A percentile compares a stretch with the other conserved stretches of the same genome.
Evolutionary conservation across 30 jellyfish, hydroid and myxozoan genomes (phyloP).

Genomic region (Cassiopea xamachana): DNA sequence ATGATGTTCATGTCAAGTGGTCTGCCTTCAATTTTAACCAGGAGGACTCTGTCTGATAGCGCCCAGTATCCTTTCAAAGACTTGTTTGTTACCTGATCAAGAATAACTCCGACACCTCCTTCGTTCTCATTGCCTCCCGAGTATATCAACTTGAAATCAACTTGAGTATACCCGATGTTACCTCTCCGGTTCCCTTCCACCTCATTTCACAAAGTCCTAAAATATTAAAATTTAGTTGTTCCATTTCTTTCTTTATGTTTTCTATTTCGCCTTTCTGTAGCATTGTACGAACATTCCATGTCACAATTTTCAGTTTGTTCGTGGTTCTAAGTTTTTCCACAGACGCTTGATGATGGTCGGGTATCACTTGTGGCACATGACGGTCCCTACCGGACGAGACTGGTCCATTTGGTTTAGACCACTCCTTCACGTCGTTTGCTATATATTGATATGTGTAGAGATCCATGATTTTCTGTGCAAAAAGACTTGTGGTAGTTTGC

Average conservation of each 20-base stretch:
- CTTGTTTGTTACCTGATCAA: background rate
- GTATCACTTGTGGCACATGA: conserved; percentile 12
- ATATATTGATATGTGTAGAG: background rate
- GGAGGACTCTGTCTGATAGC: conserved; percentile 20
- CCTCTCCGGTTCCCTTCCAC: background rate
- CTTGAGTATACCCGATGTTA: background rate
- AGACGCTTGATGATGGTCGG: conserved; percentile 27
- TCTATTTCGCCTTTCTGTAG: conserved; percentile 1
- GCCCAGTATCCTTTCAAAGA: conserved; percentile 8
- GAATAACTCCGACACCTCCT: conserved; percentile 1
- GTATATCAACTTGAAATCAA: background rate
- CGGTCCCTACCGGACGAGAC: conserved; percentile 25
- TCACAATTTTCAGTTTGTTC: background rate
- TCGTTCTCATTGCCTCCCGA: background rate
- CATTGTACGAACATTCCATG: conserved; percentile 34
- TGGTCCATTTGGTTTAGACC: background rate
- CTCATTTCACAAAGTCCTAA: conserved; percentile 16
- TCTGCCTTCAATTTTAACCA: conserved; percentile 12
- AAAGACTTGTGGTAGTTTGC: no score
- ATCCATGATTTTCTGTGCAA: background rate
- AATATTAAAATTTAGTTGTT: background rate
- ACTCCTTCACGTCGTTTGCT: conserved; percentile 11
- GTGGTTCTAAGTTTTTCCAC: no score
- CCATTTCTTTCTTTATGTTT: background rate
- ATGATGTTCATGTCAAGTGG: conserved; percentile 9